phyloP scores from a whole-genome alignment of 2,113 vertebrate genomes.

The Uropsilus gracilis region DNA sequence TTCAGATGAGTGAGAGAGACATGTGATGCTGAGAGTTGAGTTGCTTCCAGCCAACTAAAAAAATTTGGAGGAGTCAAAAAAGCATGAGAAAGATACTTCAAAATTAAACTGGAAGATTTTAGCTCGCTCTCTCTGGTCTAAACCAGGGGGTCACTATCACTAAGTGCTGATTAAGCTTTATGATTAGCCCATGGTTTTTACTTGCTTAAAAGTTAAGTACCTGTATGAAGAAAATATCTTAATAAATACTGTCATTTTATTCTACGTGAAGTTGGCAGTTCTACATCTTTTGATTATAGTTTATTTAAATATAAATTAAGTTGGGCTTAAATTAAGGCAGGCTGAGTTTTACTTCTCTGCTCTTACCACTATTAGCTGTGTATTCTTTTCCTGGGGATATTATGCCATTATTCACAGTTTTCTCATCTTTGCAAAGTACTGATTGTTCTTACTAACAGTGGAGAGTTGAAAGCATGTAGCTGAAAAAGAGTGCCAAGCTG shows the following conservation, averaged over 20 bases:
- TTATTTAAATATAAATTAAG: neutral
- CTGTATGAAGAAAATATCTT: conserved; percentile 11
- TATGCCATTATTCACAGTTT: neutral
- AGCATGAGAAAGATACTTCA: conserved; percentile 74
- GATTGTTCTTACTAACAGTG: neutral
- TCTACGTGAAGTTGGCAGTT: conserved; percentile 8
- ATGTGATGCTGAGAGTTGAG: conserved; percentile 89
- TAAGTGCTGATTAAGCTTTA: neutral
- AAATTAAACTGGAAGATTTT: conserved; percentile 73
- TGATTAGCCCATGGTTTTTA: neutral
- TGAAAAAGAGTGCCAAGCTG: neutral
- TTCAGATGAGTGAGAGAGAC: conserved; percentile 92
- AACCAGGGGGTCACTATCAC: neutral
- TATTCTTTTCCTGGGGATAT: neutral
- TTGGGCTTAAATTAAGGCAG: neutral
- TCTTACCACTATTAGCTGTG: neutral
- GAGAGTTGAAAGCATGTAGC: neutral
- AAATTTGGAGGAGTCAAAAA: conserved; percentile 91
- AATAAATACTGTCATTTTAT: neutral
- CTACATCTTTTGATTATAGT: neutral
- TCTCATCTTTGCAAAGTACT: neutral
- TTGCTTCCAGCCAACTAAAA: conserved; percentile 89
- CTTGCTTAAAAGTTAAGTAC: conserved; percentile 6
- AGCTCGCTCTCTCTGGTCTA: conserved; percentile 16
- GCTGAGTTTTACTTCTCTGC: neutral